Evolutionary conservation across 2,113 vertebrate species (phyloP).

Genomic region (Notechis scutatus): DNA sequence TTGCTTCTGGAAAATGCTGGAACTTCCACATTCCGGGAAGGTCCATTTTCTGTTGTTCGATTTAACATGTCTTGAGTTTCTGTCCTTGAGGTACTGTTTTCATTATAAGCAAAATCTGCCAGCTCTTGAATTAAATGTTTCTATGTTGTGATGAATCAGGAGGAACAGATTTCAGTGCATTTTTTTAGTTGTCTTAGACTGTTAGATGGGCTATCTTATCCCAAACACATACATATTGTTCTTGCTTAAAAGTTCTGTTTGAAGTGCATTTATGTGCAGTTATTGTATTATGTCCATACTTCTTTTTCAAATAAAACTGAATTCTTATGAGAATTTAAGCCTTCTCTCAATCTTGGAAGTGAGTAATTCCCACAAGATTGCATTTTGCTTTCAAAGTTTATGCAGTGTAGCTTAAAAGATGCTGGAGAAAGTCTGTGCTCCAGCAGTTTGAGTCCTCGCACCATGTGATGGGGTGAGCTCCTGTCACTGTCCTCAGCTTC

Average conservation of each 20-base stretch:
- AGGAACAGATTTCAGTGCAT: background rate
- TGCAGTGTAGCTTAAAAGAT: background rate
- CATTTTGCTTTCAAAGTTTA: background rate
- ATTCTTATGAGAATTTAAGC: background rate
- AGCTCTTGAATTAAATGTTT: background rate
- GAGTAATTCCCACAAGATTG: background rate
- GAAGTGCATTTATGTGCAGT: background rate
- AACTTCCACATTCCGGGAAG: background rate
- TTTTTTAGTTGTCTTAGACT: background rate
- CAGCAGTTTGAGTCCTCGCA: too few relatives aligned
- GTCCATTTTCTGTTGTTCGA: background rate
- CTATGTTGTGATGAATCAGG: background rate
- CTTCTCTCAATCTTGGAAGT: background rate
- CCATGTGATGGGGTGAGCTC: too few relatives aligned
- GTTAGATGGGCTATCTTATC: background rate
- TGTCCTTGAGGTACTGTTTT: slow-evolving; percentile 4
- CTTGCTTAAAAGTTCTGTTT: background rate
- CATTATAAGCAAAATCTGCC: slow-evolving; percentile 7
- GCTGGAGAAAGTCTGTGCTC: too few relatives aligned
- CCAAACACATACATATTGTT: background rate
- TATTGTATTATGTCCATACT: background rate
- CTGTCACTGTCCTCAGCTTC: background rate
- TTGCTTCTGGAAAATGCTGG: slow-evolving; percentile 8
- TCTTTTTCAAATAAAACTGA: background rate
- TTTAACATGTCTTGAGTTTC: background rate